Conservation (phyloP, 2,113 vertebrate species). For the Brachypodius melanocephalos region DNA sequence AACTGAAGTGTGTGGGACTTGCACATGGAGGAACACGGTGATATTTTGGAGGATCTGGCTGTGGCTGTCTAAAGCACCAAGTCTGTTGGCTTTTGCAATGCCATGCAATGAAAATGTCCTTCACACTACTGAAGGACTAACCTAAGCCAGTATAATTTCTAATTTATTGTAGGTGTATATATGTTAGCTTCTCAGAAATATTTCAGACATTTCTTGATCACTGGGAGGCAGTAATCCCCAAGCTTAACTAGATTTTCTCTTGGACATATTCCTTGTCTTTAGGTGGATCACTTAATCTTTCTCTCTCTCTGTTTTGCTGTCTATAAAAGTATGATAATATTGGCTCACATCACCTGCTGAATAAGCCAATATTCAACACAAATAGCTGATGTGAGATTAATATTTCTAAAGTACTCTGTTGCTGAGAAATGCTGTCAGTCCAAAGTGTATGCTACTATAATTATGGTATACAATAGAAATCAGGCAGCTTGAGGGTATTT, state of each 20-base stretch:
- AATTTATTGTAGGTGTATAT: neutral
- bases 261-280: neutral
- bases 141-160: neutral
- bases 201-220: neutral
- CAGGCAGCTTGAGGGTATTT: neutral
- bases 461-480: neutral
- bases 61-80: neutral
- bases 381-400: neutral
- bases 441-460: neutral
- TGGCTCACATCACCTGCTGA: neutral
- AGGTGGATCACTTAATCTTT: neutral
- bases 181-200: neutral
- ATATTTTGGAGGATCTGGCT: neutral
- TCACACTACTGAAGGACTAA: neutral
- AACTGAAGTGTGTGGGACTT: neutral
- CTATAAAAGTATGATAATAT: neutral
- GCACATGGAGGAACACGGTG: accelerated
- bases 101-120: neutral
- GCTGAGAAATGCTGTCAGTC: slow-evolving; percentile 5
- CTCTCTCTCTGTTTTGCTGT: neutral
- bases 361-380: neutral
- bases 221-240: slow-evolving; percentile 3
- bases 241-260: neutral
- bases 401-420: neutral
- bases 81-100: neutral